Conservation (phyloP, 2,113 vertebrate genomes). For the Chlamydotis undulata region DNA sequence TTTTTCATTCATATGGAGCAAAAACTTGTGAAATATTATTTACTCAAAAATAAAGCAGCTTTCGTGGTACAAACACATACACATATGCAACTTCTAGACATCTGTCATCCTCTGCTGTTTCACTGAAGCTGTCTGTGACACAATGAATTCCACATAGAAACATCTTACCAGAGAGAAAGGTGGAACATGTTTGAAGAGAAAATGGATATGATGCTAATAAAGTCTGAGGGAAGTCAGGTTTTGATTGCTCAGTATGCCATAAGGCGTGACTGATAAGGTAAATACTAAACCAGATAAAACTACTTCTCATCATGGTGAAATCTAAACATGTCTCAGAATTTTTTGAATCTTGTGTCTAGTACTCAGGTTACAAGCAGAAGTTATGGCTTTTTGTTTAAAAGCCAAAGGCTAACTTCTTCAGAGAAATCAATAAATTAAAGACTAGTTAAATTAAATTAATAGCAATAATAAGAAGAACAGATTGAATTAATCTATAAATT, state of each 20-base stretch:
- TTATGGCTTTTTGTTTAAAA: neutral
- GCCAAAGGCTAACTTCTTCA: neutral
- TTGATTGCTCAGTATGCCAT: neutral
- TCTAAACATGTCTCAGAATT: neutral
- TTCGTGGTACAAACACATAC: neutral
- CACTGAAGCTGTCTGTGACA: neutral
- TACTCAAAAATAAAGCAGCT: neutral
- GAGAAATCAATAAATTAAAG: neutral
- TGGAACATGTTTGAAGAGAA: neutral
- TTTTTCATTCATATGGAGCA: neutral
- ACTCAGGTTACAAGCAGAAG: neutral
- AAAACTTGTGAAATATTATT: neutral
- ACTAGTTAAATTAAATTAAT: neutral
- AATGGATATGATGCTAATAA: neutral
- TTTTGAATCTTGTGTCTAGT: accelerated
- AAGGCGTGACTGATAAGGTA: neutral
- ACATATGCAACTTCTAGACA: neutral
- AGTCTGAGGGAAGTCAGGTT: neutral
- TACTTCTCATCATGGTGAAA: neutral
- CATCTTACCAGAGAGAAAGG: neutral
- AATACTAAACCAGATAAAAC: neutral
- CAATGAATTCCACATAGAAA: neutral
- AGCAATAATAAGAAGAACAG: neutral
- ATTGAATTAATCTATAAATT: neutral
- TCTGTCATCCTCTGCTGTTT: neutral